phyloP scores from a whole-genome alignment of 2,888 invertebrate genomes.

The Pachymerium ferrugineum region DNA sequence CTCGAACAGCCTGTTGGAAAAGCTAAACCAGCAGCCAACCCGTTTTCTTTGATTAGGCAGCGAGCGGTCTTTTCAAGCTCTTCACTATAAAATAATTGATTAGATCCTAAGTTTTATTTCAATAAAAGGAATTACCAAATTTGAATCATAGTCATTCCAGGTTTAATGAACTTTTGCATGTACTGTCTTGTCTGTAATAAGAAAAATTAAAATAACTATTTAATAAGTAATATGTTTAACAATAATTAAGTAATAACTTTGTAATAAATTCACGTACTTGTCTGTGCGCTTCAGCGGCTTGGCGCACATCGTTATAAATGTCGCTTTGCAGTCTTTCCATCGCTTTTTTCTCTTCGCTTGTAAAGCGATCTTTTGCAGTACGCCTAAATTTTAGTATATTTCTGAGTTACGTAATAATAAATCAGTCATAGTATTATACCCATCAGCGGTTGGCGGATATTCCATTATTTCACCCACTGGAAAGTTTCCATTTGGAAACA shows the following conservation, averaged over 20 bases:
- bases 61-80: slow-evolving; percentile 89
- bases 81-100: slow-evolving; percentile 54
- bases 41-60: slow-evolving; percentile 87
- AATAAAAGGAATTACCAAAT: slow-evolving; percentile 61
- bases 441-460: slow-evolving; percentile 70
- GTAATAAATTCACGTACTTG: slow-evolving; percentile 56
- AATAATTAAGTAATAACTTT: slow-evolving; percentile 25
- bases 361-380: slow-evolving; percentile 78
- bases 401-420: not conserved
- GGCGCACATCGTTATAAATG: slow-evolving; percentile 87
- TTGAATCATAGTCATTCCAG: slow-evolving; percentile 98
- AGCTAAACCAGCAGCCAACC: slow-evolving; percentile 74
- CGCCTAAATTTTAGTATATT: slow-evolving; percentile 47
- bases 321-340: slow-evolving; percentile 85
- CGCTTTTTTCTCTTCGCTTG: slow-evolving; percentile 76
- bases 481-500: slow-evolving; percentile 75
- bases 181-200: slow-evolving; percentile 70
- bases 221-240: not conserved
- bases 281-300: slow-evolving; percentile 96
- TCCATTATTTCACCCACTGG: slow-evolving; percentile 88
- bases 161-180: slow-evolving; percentile 90
- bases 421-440: slow-evolving; percentile 46
- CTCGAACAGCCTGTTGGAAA: slow-evolving; percentile 88
- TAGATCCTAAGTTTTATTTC: not conserved
- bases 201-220: slow-evolving; percentile 33